Evolutionary conservation across 2,888 invertebrate genomes (phyloP).

Genomic region (Dilophus febrilis): DNA sequence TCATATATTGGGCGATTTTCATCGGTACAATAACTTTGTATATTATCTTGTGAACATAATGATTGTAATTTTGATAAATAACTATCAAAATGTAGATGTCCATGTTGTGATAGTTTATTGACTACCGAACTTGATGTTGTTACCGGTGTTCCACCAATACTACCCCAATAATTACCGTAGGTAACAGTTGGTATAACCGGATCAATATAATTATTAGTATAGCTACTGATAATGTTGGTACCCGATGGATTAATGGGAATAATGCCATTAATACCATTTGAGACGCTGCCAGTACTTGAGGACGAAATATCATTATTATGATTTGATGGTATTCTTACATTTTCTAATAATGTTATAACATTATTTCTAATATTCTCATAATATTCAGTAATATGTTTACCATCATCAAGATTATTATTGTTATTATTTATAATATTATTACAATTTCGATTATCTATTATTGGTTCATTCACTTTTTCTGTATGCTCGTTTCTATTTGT

Average conservation of each 20-base stretch:
- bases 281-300: too few relatives aligned
- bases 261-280: slow-evolving; percentile 2
- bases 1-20: slow-evolving; percentile 77
- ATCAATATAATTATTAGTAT: too few relatives aligned
- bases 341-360: slow-evolving; percentile 78
- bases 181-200: slow-evolving; percentile 10
- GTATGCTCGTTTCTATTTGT: too few relatives aligned
- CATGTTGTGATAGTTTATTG: slow-evolving; percentile 47
- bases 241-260: neutral
- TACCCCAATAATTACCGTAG: slow-evolving; percentile 24
- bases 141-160: slow-evolving; percentile 1
- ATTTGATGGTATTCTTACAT: slow-evolving; percentile 56
- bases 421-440: too few relatives aligned
- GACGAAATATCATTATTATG: neutral
- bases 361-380: slow-evolving; percentile 85
- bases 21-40: slow-evolving; percentile 56
- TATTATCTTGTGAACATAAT: slow-evolving; percentile 69
- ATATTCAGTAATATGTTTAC: slow-evolving; percentile 80
- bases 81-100: slow-evolving; percentile 82
- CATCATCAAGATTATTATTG: too few relatives aligned
- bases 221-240: too few relatives aligned
- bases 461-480: too few relatives aligned
- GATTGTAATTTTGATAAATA: slow-evolving; percentile 85
- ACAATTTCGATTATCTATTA: too few relatives aligned
- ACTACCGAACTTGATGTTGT: slow-evolving; percentile 29